phyloP scores from a whole-genome alignment of 1,140 invertebrate genomes.

The Arion vulgaris region DNA sequence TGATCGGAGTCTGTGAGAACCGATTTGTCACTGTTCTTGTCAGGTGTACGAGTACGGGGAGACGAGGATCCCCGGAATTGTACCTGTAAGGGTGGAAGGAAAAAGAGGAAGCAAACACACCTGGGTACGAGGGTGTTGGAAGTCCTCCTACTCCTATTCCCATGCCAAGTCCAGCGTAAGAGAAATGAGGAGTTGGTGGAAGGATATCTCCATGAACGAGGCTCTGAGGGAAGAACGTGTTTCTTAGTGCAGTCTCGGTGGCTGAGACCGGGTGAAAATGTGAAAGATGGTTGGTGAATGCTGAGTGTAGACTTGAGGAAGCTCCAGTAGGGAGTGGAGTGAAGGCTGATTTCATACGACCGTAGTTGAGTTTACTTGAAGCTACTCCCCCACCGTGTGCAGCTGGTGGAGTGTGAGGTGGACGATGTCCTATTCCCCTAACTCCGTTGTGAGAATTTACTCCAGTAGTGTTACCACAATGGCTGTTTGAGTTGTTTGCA shows the following conservation, averaged over 20 bases:
- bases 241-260: slow-evolving; percentile 51
- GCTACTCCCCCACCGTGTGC: not conserved
- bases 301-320: slow-evolving; percentile 64
- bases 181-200: slow-evolving; percentile 42
- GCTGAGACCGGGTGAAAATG: slow-evolving; percentile 43
- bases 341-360: slow-evolving; percentile 67
- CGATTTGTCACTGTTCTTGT: slow-evolving; percentile 53
- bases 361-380: slow-evolving; percentile 44
- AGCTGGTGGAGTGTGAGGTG: slow-evolving; percentile 4
- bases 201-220: slow-evolving; percentile 43
- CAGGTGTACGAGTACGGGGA: slow-evolving; percentile 40
- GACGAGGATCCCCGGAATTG: slow-evolving; percentile 41
- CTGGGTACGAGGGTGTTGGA: slow-evolving; percentile 42
- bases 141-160: slow-evolving; percentile 44
- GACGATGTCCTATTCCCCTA: not conserved
- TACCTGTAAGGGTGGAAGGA: slow-evolving; percentile 55
- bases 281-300: slow-evolving; percentile 63
- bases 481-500: not conserved
- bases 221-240: slow-evolving; percentile 51
- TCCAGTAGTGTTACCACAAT: slow-evolving; percentile 13
- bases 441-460: slow-evolving; percentile 19
- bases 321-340: slow-evolving; percentile 60
- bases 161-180: slow-evolving; percentile 50
- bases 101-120: slow-evolving; percentile 54
- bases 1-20: slow-evolving; percentile 55